A percentile compares a stretch with the other conserved stretches of the same genome.
Evolutionary conservation across 2,888 invertebrate genomes (phyloP).

Genomic region (Leucophenga montana): DNA sequence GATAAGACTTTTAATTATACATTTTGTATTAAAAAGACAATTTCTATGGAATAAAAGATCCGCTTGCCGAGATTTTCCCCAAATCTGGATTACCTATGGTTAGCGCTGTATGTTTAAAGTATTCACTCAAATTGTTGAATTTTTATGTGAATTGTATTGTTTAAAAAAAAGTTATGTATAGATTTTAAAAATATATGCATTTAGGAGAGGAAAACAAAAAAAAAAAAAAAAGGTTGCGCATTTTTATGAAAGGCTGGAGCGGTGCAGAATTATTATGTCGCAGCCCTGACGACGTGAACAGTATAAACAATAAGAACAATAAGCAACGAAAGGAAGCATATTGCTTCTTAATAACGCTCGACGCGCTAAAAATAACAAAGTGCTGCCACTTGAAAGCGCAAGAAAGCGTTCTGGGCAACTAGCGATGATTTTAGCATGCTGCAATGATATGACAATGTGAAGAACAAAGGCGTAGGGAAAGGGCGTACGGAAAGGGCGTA

Average conservation of each 20-base stretch:
- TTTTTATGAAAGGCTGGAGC: background rate
- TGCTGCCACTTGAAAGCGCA: background rate
- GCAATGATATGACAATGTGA: slow-evolving; percentile 31
- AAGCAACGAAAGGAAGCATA: background rate
- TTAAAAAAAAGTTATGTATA: no score
- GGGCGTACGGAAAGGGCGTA: slow-evolving; percentile 40
- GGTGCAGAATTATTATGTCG: background rate
- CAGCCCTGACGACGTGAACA: background rate
- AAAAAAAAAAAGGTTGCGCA: no score
- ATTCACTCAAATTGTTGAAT: no score
- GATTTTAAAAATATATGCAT: no score
- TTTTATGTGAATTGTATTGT: no score
- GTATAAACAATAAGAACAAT: background rate
- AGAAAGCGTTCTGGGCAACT: background rate
- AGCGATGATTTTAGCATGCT: background rate
- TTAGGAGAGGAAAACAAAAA: no score
- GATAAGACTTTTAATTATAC: no score
- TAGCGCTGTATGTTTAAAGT: no score
- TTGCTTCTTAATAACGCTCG: slow-evolving; percentile 59
- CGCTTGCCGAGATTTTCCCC: no score
- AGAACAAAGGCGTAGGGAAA: slow-evolving; percentile 34
- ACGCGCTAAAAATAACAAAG: slow-evolving; percentile 58
- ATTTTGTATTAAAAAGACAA: no score
- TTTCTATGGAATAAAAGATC: no score
- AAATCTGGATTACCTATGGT: no score